Evolutionary conservation across 2,797 vertebrate genomes (phyloP), one percentile per base, ranked within the genome.

Genomic region (Gallinago solitaria): DNA sequence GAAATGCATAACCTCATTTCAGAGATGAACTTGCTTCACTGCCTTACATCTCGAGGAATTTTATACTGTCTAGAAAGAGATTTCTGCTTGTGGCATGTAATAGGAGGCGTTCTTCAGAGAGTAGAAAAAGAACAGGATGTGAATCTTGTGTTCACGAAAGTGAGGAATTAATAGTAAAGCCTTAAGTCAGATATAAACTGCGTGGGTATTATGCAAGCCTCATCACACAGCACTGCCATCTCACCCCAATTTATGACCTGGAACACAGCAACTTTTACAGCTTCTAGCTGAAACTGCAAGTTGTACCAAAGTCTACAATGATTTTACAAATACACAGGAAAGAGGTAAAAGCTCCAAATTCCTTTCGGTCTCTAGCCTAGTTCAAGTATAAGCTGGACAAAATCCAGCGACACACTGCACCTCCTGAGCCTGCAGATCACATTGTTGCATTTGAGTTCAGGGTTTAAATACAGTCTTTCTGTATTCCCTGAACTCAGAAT

Each of bases 221-320:
- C 89, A 93, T 96, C 96, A 95, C 88, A 89, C 92, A 90, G 90
- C 69, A 59, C 75, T 87, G 68, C 95, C 93, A 94, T 92, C 95
- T 90, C 90, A 93, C 85, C 50, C 80, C 84, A 97, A 83, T 97
- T 97, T 97, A 97, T 97, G 96, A 83, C n/a, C 96, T 96, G 95
- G 95, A 97, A 97, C 96, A 91, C 64, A 69, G 69, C 56, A 89
- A 89, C 70, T 93, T 97, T 95, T 94, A 96, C 87, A 93, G 94
- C 92, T 84, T 90, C 80, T 70, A 70, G 28, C 60, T 93, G 87
- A 78, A 90, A 57, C 88, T 90, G 63, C 68, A 84, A 45, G 50
- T 76, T 80, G 74, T 73, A 90, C 65, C 69, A 53, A 90, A 61
- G 54, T 2, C 0, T 56, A 60, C 39, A 33, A 30, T 13, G 45